Evolutionary conservation across 2,113 vertebrate species (phyloP).

Genomic region (Tricholaema leucomelas): DNA sequence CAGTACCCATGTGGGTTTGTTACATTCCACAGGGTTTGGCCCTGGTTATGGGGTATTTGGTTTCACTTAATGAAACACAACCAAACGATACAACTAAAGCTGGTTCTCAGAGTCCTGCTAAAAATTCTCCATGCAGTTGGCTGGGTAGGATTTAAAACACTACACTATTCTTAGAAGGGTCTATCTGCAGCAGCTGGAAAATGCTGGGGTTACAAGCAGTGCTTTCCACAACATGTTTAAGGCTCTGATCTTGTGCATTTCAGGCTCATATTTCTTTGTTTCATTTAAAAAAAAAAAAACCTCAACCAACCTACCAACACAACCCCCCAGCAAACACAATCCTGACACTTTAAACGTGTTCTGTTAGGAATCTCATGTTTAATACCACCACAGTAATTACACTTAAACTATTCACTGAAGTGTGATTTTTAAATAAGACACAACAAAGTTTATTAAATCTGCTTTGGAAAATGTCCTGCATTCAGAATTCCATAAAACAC

Average conservation of each 20-base stretch:
- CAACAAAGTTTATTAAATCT: neutral
- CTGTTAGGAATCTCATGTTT: neutral
- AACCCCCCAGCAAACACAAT: neutral
- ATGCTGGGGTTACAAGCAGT: conserved; percentile 21
- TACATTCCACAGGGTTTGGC: neutral
- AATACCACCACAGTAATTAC: neutral
- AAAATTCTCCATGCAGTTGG: conserved; percentile 68
- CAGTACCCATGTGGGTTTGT: neutral
- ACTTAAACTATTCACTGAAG: neutral
- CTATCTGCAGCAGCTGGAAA: conserved; percentile 58
- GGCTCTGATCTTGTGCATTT: neutral
- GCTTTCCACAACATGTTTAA: conserved; percentile 1
- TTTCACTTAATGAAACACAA: neutral
- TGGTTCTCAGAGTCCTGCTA: conserved; percentile 26
- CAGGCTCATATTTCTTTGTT: neutral
- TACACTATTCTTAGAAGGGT: conserved; percentile 62
- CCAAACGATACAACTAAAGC: neutral
- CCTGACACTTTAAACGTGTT: neutral
- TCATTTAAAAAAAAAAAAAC: neutral
- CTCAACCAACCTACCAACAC: neutral
- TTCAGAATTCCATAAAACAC: neutral
- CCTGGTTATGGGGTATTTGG: neutral
- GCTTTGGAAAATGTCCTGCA: neutral
- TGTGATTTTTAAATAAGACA: neutral
- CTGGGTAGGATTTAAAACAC: conserved; percentile 42